Evolutionary conservation across 2,797 vertebrate genomes (phyloP), one percentile per base, ranked within the genome.

Genomic region (Lagocephalus sceleratus): DNA sequence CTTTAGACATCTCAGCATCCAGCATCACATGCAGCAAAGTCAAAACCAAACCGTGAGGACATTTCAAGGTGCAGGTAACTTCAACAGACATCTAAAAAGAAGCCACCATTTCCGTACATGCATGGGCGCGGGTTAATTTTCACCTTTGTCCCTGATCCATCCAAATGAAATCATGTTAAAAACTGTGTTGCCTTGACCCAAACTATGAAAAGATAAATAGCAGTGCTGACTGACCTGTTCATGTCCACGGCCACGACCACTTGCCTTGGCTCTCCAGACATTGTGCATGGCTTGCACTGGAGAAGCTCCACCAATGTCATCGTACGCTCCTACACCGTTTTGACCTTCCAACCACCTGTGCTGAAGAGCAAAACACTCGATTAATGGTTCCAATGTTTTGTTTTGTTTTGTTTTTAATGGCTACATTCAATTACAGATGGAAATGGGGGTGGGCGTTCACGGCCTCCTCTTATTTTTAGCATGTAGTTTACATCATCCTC

Each of bases 281-380:
- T 11, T 19, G 21, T 14, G n/a, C 12, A 20, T 6, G 47, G 23
- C 71, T 57, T 67, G 52, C 61, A 22, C 39, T 15, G n/a, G 26
- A 10, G 20, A 60, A 47, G 51, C 43, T 3, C 16, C 42, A 38
- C 48, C 25, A 69, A 60, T 59, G 50, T 40, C n/a, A 58, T 35
- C 60, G 39, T 60, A n/a, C 49, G 39, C 41, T 40, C 43, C 44
- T 51, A 57, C 38, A 46, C 7, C 53, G 64, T 44, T 60, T 54
- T 70, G 63, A 77, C 60, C 63, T 57, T 38, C 35, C 4, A 51
- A 3, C 6, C 35, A 23, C 29, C 46, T 26, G 45, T 10, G 15
- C 40, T 32, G 14, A 67, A 55, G 19, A 20, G 17, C 26, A 20
- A 9, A 26, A 6, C 38, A n/a, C 21, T 52, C 22, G 43, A 14